Evolutionary conservation across 1,140 invertebrate species (phyloP).

Genomic region (Adoxophyes honmai): DNA sequence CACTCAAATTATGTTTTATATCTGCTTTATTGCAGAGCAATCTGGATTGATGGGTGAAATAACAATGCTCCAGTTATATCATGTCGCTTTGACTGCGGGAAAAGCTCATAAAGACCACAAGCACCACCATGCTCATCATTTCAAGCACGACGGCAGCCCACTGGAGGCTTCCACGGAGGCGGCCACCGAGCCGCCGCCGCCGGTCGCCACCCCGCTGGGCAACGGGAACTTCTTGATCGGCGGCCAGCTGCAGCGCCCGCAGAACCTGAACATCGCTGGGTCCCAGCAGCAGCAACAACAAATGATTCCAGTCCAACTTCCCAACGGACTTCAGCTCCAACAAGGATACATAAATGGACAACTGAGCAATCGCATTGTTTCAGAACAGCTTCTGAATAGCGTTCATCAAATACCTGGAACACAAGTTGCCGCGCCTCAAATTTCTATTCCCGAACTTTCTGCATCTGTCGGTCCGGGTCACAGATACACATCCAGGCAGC

Average conservation of each 20-base stretch:
- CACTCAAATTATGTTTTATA: too few relatives aligned
- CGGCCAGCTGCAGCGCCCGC: conserved; percentile 84
- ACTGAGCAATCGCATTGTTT: conserved; percentile 77
- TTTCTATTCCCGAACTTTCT: conserved; percentile 24
- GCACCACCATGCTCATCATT: conserved; percentile 88
- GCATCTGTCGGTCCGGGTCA: conserved; percentile 26
- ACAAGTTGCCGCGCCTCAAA: conserved; percentile 27
- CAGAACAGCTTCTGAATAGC: conserved; percentile 76
- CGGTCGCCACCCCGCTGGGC: conserved; percentile 66
- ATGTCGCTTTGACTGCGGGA: conserved; percentile 86
- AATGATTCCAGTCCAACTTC: conserved; percentile 66
- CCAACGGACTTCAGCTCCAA: conserved; percentile 70
- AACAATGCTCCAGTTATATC: conserved; percentile 87
- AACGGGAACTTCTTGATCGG: conserved; percentile 81
- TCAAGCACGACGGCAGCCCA: conserved; percentile 84
- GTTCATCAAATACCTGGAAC: conserved; percentile 39
- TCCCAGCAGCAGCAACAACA: conserved; percentile 62
- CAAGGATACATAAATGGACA: conserved; percentile 81
- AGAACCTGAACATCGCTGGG: conserved; percentile 78
- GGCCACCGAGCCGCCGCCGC: conserved; percentile 77
- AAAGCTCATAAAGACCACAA: conserved; percentile 91
- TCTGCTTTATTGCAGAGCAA: conserved; percentile 78
- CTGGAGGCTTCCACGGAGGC: conserved; percentile 75
- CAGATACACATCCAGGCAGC: conserved; percentile 29
- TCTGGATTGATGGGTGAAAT: conserved; percentile 86